Evolutionary conservation across 2,113 vertebrate species (phyloP).

Genomic region (Brachirus orientalis): DNA sequence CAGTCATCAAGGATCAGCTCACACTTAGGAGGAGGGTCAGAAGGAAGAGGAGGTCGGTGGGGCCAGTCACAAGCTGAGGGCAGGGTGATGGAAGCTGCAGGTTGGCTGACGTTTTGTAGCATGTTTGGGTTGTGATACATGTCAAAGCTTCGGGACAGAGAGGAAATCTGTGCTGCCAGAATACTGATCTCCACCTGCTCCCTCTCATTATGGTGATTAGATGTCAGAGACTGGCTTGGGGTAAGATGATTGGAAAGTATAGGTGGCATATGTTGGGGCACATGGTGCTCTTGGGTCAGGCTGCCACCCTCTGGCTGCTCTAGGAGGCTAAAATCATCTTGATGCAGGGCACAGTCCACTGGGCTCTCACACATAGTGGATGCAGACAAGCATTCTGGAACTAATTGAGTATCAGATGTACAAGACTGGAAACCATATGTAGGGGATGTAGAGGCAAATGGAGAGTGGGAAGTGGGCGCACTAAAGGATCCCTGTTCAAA

Average conservation of each 20-base stretch:
- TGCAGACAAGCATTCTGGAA: conserved; percentile 68
- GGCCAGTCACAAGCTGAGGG: conserved; percentile 38
- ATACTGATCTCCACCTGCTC: conserved; percentile 79
- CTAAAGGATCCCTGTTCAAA: conserved; percentile 42
- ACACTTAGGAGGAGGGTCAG: conserved; percentile 16
- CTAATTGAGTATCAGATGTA: conserved; percentile 61
- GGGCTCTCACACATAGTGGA: conserved; percentile 51
- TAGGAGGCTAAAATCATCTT: conserved; percentile 55
- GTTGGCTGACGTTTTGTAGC: too few relatives aligned
- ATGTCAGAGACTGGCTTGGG: conserved; percentile 44
- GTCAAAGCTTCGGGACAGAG: conserved; percentile 82
- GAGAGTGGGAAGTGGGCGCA: conserved; percentile 2
- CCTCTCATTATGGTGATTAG: conserved; percentile 58
- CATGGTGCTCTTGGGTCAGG: conserved; percentile 36
- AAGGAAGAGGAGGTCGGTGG: not conserved
- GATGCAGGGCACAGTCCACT: conserved; percentile 63
- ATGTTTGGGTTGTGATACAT: conserved; percentile 51
- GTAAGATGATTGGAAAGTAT: conserved; percentile 44
- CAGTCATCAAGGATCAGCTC: conserved; percentile 64
- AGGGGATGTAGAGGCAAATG: conserved; percentile 43
- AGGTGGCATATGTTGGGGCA: conserved; percentile 22
- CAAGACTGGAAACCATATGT: conserved; percentile 54
- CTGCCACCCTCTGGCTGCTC: conserved; percentile 59
- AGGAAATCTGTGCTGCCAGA: conserved; percentile 85
- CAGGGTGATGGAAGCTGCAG: not conserved